Conservation (phyloP, 2,888 invertebrate genomes). For the Rotaria macrura region DNA sequence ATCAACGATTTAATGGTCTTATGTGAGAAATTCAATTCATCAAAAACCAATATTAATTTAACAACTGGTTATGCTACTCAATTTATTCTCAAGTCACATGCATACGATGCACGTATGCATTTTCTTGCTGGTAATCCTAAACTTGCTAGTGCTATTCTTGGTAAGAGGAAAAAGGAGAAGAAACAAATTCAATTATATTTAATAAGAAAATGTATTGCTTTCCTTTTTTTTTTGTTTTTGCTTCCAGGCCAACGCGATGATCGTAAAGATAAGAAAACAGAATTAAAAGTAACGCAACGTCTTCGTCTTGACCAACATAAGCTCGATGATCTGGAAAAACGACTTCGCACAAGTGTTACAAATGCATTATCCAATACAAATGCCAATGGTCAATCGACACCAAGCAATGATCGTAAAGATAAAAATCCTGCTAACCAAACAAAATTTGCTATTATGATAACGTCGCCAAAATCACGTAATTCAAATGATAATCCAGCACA, state of each 20-base stretch:
- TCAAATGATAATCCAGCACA: not conserved
- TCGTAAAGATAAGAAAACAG: not conserved
- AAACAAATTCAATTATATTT: no score
- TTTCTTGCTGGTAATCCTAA: not conserved
- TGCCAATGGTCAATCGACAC: not conserved
- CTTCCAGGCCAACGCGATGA: not conserved
- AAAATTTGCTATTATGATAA: not conserved
- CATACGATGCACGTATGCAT: slow-evolving; percentile 18
- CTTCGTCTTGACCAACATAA: not conserved
- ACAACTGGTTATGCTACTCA: not conserved
- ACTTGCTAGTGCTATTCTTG: not conserved
- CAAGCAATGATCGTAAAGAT: not conserved
- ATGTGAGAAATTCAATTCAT: not conserved
- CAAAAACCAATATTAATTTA: not conserved
- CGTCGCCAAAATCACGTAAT: not conserved
- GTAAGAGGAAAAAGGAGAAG: not conserved
- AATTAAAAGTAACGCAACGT: slow-evolving; percentile 4
- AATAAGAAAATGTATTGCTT: no score
- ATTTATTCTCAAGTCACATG: slow-evolving; percentile 5
- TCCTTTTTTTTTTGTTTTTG: not conserved
- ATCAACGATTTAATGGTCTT: not conserved
- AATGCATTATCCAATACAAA: not conserved
- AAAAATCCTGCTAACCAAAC: not conserved
- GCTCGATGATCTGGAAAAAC: not conserved
- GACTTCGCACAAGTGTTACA: not conserved